Conservation (phyloP, 2,888 invertebrate species). For the Drosophila trichaetosa region DNA sequence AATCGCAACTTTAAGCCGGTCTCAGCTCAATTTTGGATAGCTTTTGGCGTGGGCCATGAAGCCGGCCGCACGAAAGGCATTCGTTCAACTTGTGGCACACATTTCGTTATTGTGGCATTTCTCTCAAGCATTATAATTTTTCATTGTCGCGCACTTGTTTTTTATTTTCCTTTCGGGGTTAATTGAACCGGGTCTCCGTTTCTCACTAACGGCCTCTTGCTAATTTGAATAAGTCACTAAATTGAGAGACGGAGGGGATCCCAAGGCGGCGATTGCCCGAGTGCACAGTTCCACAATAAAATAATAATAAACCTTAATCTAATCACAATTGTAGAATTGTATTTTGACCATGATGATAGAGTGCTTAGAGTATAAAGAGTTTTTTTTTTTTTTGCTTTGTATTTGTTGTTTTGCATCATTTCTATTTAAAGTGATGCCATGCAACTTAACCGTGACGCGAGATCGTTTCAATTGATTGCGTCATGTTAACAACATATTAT, state of each 20-base stretch:
- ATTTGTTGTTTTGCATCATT: constrained; percentile 52
- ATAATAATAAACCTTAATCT: constrained; percentile 58
- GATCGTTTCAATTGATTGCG: constrained; percentile 58
- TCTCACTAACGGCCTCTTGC: constrained; percentile 32
- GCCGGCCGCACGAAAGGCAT: constrained; percentile 31
- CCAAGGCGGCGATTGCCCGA: constrained; percentile 11
- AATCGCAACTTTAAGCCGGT: constrained; percentile 55
- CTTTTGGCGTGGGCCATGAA: constrained; percentile 60
- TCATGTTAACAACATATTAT: constrained; percentile 52
- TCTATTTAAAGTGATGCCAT: constrained; percentile 53
- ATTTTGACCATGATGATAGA: constrained; percentile 27
- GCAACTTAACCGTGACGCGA: constrained; percentile 52
- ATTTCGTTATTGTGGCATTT: constrained; percentile 42
- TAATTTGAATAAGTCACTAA: constrained; percentile 71
- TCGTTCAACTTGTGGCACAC: constrained; percentile 61
- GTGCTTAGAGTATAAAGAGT: neutral
- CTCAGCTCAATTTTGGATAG: constrained; percentile 50
- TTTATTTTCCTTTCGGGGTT: constrained; percentile 56
- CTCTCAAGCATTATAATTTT: constrained; percentile 46
- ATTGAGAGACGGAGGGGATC: constrained; percentile 31
- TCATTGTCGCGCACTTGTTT: constrained; percentile 69
- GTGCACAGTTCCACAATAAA: constrained; percentile 11
- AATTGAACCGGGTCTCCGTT: constrained; percentile 62
- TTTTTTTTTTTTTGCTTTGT: neutral
- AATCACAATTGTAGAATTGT: constrained; percentile 58